These are phyloP conservation scores for Enteromius thamalakanensis DNA, from an alignment of 2,797 vertebrate genomes.

Conservation along the genomic window DNA sequence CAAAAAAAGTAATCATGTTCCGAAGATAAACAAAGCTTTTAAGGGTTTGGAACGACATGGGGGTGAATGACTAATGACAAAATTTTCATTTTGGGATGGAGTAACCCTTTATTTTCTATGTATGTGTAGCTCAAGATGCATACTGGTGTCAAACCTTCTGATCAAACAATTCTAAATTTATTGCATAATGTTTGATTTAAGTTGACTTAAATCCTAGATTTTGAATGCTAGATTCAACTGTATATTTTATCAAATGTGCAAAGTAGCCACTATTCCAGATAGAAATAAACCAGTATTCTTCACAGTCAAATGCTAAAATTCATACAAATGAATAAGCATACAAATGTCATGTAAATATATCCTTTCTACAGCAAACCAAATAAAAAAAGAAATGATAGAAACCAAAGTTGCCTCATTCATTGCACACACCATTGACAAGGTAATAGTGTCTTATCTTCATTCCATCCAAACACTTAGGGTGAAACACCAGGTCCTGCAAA, in stretches of 20 bases:
- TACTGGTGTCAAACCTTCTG: not conserved
- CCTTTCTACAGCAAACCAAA: not conserved
- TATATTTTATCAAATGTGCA: not conserved
- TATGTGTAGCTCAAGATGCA: not conserved
- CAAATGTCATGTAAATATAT: not conserved
- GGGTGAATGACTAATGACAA: no score
- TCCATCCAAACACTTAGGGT: constrained; percentile 23
- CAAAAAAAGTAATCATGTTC: no score
- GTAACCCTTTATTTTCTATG: not conserved
- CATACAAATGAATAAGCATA: not conserved
- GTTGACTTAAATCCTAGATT: not conserved
- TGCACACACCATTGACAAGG: constrained; percentile 1
- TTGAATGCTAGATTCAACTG: not conserved
- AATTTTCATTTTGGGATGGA: no score
- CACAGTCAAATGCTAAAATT: no score
- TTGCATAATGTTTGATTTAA: not conserved
- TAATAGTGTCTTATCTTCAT: constrained; percentile 14
- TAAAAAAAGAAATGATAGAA: not conserved
- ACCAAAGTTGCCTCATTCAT: not conserved
- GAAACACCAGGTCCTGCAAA: constrained; percentile 45
- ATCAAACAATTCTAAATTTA: not conserved
- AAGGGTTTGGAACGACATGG: no score
- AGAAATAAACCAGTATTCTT: not conserved
- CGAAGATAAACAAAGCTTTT: no score
- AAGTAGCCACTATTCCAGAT: not conserved